phyloP scores from a whole-genome alignment of 1,140 invertebrate species.

The Uloborus diversus region DNA sequence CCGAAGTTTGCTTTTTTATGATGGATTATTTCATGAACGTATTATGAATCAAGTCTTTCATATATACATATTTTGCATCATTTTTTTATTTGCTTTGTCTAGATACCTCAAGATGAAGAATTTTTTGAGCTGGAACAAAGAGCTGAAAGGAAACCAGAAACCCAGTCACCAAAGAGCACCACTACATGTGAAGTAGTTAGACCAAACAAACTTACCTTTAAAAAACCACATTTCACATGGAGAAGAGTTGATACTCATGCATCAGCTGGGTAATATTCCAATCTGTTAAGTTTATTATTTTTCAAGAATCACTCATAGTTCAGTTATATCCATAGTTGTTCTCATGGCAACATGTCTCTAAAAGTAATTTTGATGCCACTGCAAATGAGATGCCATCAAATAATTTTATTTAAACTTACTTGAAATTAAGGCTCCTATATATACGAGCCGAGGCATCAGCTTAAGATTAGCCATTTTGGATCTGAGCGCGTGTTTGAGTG shows the following conservation, averaged over 20 bases:
- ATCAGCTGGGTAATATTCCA: constrained; percentile 8
- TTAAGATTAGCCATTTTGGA: no score
- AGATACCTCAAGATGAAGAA: constrained; percentile 35
- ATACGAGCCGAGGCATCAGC: no score
- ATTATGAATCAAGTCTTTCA: no score
- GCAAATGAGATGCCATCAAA: background rate
- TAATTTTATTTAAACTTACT: background rate
- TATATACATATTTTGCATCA: no score
- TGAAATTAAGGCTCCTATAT: background rate
- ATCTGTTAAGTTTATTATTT: background rate
- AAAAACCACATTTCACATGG: constrained; percentile 36
- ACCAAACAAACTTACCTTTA: constrained; percentile 22
- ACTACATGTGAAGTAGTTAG: constrained; percentile 8
- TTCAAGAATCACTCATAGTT: background rate
- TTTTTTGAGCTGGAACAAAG: constrained; percentile 48
- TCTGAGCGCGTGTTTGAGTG: no score
- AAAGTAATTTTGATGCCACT: no score
- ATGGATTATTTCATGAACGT: background rate
- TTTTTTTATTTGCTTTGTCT: background rate
- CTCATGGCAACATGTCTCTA: no score
- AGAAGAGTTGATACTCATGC: constrained; percentile 23
- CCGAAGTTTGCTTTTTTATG: background rate
- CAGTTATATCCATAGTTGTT: background rate
- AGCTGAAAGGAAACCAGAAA: background rate
- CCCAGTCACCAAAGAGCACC: background rate